Evolutionary conservation across 2,888 invertebrate genomes (phyloP).

Genomic region (Callyntrura guangdongensis): DNA sequence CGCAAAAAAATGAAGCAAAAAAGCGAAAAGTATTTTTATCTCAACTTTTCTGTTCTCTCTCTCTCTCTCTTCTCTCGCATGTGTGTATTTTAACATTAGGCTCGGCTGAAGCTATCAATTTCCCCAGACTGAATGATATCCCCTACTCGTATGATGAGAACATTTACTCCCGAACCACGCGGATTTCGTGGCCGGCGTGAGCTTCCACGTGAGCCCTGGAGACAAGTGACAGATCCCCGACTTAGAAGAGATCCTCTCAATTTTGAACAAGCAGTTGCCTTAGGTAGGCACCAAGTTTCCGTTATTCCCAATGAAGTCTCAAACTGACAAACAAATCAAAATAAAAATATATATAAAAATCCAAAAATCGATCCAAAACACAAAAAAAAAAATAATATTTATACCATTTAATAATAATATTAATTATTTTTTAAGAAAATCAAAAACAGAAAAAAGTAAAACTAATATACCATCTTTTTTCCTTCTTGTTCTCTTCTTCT

Average conservation of each 20-base stretch:
- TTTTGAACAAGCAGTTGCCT: constrained; percentile 85
- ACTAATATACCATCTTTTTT: constrained; percentile 28
- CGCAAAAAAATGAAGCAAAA: background rate
- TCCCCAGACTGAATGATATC: constrained; percentile 84
- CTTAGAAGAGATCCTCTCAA: constrained; percentile 84
- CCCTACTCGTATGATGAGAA: constrained; percentile 83
- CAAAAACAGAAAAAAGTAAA: constrained; percentile 9
- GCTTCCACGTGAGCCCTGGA: constrained; percentile 84
- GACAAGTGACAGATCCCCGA: constrained; percentile 82
- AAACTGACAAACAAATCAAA: constrained; percentile 54
- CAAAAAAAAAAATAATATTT: constrained; percentile 12
- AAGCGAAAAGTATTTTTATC: background rate
- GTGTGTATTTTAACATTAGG: constrained; percentile 79
- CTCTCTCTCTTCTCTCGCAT: constrained; percentile 34
- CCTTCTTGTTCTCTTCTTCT: constrained; percentile 8
- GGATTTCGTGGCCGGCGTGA: constrained; percentile 81
- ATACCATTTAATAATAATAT: background rate
- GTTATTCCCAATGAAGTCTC: constrained; percentile 77
- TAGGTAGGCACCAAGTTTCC: constrained; percentile 82
- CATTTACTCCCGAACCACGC: constrained; percentile 82
- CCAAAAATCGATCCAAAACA: background rate
- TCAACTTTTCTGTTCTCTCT: constrained; percentile 17
- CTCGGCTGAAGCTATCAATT: constrained; percentile 84
- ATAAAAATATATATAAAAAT: constrained; percentile 1
- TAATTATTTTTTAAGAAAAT: background rate